Base-by-base conservation (phyloP, 2,113 vertebrate species). In the Laterallus jamaicensis region DNA sequence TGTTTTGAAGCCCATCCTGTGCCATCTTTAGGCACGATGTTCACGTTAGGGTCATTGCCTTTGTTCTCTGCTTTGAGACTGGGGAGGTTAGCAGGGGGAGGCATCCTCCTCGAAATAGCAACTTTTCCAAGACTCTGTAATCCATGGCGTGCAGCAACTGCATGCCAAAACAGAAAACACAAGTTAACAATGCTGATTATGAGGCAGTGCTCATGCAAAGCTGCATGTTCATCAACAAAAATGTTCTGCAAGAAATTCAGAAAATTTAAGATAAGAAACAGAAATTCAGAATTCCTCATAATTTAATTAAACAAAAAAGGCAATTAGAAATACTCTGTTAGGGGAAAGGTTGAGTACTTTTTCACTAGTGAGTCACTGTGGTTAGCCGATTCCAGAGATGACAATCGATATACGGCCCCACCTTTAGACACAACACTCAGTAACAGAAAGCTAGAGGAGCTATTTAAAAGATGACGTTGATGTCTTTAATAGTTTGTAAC, bases 111-210 rank as follows among this genome's bases (percentile, higher is more conserved):
- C 58, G 99, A 99, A 96, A 97, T 98, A 82, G 99, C 99, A 98
- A 99, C 99, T 98, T 99, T 99, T 81, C 99, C 99, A 98, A 99
- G 98, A 98, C 99, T 99, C 96, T 99, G 99, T 97, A 99, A 98
- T 96, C 99, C 99, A 99, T 99, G 99, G 97, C 99, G 99, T 95
- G 99, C 98, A 63, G 99, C 98, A 97, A 99, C 99, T 99, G 93
- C 7, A 71, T 9, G 29, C 10, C 62, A 95, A 82, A 86, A 81
- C 16, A 80, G 39, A 87, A 60, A 95, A 75, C 5, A 8, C 11
- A 87, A 64, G 47, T 89, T 84, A 92, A 59, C 31, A 60, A 9
- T 5, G 15, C 22, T 67, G 35, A 11, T 52, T 8, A 54, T 22
- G 20, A 59, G 16, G 19, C 5, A 55, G 40, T 1, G 1, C 5